Evolutionary conservation across 2,113 vertebrate species (phyloP), one percentile per base, ranked within the genome.

Genomic region (Microcebus griseorufus): DNA sequence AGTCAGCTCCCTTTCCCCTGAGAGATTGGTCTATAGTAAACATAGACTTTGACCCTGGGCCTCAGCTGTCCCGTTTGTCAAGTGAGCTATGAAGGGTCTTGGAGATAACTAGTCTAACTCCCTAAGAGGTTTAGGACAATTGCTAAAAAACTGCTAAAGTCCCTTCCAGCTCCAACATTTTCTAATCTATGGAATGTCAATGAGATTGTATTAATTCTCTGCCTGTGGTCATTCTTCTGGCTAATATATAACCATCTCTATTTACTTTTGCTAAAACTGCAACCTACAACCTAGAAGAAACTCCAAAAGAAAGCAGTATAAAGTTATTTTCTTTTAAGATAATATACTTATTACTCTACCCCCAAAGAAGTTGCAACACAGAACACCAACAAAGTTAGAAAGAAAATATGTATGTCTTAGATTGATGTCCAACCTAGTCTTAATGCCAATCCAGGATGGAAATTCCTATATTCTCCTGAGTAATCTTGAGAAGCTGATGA

Each of bases 61-160:
- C 72, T 96, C 70, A 90, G 87, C 82, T 97, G 84, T 37, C 60
- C 73, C 60, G 73, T 95, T 96, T 96, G 70, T 96, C 88, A 96
- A 95, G 90, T 88, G 53, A 96, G 70, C 81, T 97, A 90, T 90
- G 65, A 88, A 88, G 45, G 42, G 27, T 84, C 81, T 95, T 58
- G 17, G 55, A 92, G 58, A 94, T 97, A 97, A 81, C 32, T 91
- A 90, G 58, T 85, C 83, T 90, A 90, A 89, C 88, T 97, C 72
- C 23, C 25, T 72, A 45, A 96, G 76, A 94, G n/a, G 10, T 11
- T 94, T 91, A 97, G 10, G 14, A 70, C 32, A 96, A 97, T 29
- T 83, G 73, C n/a, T 88, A 95, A 96, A 81, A 48, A 95, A 67
- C 45, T 90, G 76, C 29, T 67, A 18, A 83, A 84, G 16, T 93